Conservation (phyloP, 2,113 vertebrate genomes). For the Xenopus tropicalis region UCB_Xtro_10.0 CM004446.2:146665001-146665500, state of each 20-base stretch:
- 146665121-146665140: neutral
- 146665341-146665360: slow-evolving; percentile 52
- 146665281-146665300: too few species aligned
- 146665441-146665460: neutral
- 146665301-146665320: too few species aligned
- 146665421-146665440: neutral
- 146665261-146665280: too few species aligned
- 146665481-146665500: neutral
- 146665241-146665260: too few species aligned
- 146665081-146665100: neutral
- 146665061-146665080: neutral
- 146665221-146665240: too few species aligned
- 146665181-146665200: too few species aligned
- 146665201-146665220: too few species aligned
- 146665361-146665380: slow-evolving; percentile 58
- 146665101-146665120: neutral
- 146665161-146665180: too few species aligned
- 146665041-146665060: slow-evolving; percentile 53
- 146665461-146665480: neutral
- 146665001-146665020: too few species aligned
- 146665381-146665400: slow-evolving; percentile 28
- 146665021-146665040: slow-evolving; percentile 57
- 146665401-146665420: neutral
- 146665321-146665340: too few species aligned
- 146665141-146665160: neutral